phyloP scores from a whole-genome alignment of 2,888 invertebrate species.

The Tetranychus truncatus region DNA sequence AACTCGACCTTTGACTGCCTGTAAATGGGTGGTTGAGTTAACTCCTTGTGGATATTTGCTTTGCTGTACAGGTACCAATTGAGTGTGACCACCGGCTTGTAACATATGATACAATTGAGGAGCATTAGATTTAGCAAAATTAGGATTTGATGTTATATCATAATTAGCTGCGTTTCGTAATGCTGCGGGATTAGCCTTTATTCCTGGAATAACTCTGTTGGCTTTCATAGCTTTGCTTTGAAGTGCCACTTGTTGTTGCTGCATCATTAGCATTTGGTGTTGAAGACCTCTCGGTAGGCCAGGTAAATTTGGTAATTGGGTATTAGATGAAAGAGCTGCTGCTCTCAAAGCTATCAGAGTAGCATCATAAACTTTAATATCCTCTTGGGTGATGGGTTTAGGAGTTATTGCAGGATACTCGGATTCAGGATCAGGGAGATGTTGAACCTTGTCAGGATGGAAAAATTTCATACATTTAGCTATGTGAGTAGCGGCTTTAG shows the following conservation, averaged over 20 bases:
- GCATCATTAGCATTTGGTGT: conserved; percentile 21
- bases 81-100: conserved; percentile 13
- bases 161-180: neutral
- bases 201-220: neutral
- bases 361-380: conserved; percentile 28
- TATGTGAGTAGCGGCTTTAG: conserved; percentile 67
- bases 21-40: conserved; percentile 10
- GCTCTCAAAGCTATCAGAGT: conserved; percentile 35
- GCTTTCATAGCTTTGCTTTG: conserved; percentile 9
- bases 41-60: conserved; percentile 15
- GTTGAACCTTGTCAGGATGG: conserved; percentile 60
- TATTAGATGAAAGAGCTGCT: conserved; percentile 19
- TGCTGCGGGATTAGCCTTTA: neutral
- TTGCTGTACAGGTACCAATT: conserved; percentile 17
- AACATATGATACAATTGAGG: conserved; percentile 22
- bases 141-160: neutral
- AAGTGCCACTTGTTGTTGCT: conserved; percentile 20
- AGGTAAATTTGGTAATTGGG: conserved; percentile 19
- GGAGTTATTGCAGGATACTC: conserved; percentile 85
- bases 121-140: conserved; percentile 9
- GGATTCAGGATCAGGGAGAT: conserved; percentile 41
- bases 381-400: conserved; percentile 38
- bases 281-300: conserved; percentile 21
- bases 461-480: conserved; percentile 73
- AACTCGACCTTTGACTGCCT: conserved; percentile 11